Percentiles rank a stretch among this genome's conserved stretches.
phyloP scores from a whole-genome alignment of 2,888 invertebrate genomes.

The Hypolimnas misippus region DNA sequence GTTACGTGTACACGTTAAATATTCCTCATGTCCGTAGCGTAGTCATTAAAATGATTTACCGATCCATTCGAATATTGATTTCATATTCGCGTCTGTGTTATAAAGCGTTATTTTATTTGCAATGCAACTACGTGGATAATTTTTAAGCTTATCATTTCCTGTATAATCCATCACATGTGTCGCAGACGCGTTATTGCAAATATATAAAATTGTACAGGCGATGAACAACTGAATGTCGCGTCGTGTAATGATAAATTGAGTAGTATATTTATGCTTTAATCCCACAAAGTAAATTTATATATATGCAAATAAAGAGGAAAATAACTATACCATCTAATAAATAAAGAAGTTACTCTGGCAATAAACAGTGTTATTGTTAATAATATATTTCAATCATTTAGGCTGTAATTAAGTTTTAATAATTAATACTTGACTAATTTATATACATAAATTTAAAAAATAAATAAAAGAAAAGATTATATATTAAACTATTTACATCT shows the following conservation, averaged over 20 bases:
- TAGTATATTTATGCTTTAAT: background rate
- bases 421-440: too few relatives aligned
- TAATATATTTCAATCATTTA: background rate
- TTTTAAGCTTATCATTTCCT: slow-evolving; percentile 25
- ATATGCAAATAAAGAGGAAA: background rate
- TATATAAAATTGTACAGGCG: slow-evolving; percentile 13
- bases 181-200: slow-evolving; percentile 12
- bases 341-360: too few relatives aligned
- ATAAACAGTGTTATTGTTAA: background rate
- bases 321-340: background rate
- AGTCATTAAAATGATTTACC: slow-evolving; percentile 15
- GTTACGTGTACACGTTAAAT: slow-evolving; percentile 9
- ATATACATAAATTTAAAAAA: too few relatives aligned
- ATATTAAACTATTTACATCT: too few relatives aligned
- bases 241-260: slow-evolving; percentile 10
- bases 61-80: slow-evolving; percentile 16
- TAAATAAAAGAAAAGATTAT: too few relatives aligned
- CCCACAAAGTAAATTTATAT: background rate
- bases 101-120: slow-evolving; percentile 25
- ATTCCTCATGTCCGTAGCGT: slow-evolving; percentile 5
- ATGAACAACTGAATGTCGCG: slow-evolving; percentile 2
- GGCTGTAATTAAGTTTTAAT: too few relatives aligned
- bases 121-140: slow-evolving; percentile 23
- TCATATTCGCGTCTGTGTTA: slow-evolving; percentile 15
- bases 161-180: slow-evolving; percentile 21